A percentile compares a stretch with the other conserved stretches of the same genome.
Conservation (phyloP, 2,113 vertebrate genomes). For the Oncorhynchus nerka region DNA sequence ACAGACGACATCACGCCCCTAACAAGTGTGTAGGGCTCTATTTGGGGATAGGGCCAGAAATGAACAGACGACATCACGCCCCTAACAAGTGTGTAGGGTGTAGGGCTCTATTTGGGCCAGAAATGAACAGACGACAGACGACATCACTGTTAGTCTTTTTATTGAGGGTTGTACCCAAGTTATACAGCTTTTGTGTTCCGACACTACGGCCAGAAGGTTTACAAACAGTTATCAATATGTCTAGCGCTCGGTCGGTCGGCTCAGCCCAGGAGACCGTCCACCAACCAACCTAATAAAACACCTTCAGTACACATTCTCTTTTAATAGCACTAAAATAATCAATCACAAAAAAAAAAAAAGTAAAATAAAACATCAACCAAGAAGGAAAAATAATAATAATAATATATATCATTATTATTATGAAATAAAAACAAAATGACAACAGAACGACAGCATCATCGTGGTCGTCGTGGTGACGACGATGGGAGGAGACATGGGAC, state of each 20-base stretch:
- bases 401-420: conserved; percentile 9
- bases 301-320: conserved; percentile 74
- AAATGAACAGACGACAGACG: conserved; percentile 12
- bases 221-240: conserved; percentile 82
- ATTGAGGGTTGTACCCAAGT: conserved; percentile 83
- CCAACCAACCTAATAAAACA: conserved; percentile 61
- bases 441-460: conserved; percentile 74
- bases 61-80: no score
- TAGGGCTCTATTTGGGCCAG: no score
- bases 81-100: no score
- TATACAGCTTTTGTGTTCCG: conserved; percentile 81
- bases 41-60: no score
- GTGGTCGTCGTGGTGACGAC: conserved; percentile 63
- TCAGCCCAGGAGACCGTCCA: conserved; percentile 79
- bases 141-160: conserved; percentile 77
- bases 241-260: conserved; percentile 49
- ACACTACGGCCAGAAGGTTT: conserved; percentile 75
- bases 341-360: conserved; percentile 22
- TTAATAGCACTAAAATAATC: conserved; percentile 75
- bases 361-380: conserved; percentile 64
- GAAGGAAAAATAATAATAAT: conserved; percentile 58
- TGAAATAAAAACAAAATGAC: conserved; percentile 46
- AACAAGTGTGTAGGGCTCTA: no score
- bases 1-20: not conserved
- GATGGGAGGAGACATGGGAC: conserved; percentile 75